A percentile compares a stretch with the other conserved stretches of the same genome.
Conservation (phyloP, 2,113 vertebrate species). For the Protobothrops mucrosquamatus region DNA sequence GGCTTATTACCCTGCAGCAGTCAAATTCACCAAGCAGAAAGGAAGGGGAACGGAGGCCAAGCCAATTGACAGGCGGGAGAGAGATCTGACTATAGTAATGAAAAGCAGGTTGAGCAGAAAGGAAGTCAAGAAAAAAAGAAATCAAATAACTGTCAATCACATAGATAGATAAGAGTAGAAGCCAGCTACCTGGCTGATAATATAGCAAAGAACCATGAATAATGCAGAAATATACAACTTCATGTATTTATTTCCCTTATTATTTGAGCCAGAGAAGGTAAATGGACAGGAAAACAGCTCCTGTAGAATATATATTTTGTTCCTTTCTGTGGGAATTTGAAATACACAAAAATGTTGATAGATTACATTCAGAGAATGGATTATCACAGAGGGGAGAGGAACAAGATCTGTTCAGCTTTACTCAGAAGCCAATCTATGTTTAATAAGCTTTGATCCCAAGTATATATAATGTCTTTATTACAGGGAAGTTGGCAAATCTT, state of each 20-base stretch:
- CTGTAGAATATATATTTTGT: background rate
- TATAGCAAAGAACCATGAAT: constrained; percentile 27
- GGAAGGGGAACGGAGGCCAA: background rate
- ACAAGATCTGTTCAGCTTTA: background rate
- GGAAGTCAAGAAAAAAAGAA: constrained; percentile 22
- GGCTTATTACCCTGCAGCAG: background rate
- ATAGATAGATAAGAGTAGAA: background rate
- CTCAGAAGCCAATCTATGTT: background rate
- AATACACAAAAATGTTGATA: background rate
- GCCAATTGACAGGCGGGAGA: background rate
- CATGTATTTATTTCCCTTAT: constrained; percentile 30
- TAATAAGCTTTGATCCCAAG: background rate
- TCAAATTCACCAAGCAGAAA: background rate
- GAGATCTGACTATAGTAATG: background rate
- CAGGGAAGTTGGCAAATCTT: background rate
- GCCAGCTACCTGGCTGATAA: constrained; percentile 31
- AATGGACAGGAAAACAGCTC: constrained; percentile 4
- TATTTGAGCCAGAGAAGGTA: constrained; percentile 16
- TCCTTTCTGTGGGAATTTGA: constrained; percentile 14
- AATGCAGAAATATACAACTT: constrained; percentile 8
- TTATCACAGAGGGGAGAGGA: background rate
- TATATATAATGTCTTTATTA: background rate
- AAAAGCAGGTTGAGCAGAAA: background rate
- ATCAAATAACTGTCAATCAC: constrained; percentile 20
- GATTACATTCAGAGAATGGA: background rate